Conservation (phyloP, 2,888 invertebrate species). For the Drosophila meridionalis region DNA sequence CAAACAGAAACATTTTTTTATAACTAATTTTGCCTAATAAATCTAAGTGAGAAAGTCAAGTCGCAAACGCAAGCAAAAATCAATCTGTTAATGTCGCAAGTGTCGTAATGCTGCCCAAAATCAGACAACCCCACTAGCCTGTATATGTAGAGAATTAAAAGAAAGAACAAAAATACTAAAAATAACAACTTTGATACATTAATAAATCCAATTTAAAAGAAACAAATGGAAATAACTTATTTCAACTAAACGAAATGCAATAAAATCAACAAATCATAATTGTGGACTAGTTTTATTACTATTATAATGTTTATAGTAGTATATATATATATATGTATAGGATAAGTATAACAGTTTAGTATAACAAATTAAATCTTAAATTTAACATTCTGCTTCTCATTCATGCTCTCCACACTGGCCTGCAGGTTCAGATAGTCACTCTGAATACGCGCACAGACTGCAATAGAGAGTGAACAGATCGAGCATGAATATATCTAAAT, state of each 20-base stretch:
- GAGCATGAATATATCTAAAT: conserved; percentile 1
- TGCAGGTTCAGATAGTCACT: conserved; percentile 79
- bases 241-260: conserved; percentile 55
- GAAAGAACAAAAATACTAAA: conserved; percentile 40
- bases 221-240: conserved; percentile 25
- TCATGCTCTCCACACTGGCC: conserved; percentile 80
- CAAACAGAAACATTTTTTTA: conserved; percentile 48
- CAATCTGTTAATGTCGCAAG: conserved; percentile 65
- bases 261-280: conserved; percentile 54
- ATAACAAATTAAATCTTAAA: conserved; percentile 65
- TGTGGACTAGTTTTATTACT: conserved; percentile 29
- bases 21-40: conserved; percentile 50
- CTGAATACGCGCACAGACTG: conserved; percentile 83
- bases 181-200: conserved; percentile 62
- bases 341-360: conserved; percentile 34
- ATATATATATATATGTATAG: background rate
- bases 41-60: conserved; percentile 59
- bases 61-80: conserved; percentile 42
- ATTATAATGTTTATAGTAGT: conserved; percentile 10
- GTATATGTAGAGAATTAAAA: conserved; percentile 69
- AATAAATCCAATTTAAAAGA: conserved; percentile 38
- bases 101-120: conserved; percentile 63
- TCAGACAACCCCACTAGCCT: conserved; percentile 55
- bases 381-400: conserved; percentile 79
- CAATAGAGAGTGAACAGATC: conserved; percentile 42